Evolutionary conservation across 2,797 vertebrate species (phyloP), one percentile per base, ranked within the genome.

Genomic region (Erithacus rubecula): DNA sequence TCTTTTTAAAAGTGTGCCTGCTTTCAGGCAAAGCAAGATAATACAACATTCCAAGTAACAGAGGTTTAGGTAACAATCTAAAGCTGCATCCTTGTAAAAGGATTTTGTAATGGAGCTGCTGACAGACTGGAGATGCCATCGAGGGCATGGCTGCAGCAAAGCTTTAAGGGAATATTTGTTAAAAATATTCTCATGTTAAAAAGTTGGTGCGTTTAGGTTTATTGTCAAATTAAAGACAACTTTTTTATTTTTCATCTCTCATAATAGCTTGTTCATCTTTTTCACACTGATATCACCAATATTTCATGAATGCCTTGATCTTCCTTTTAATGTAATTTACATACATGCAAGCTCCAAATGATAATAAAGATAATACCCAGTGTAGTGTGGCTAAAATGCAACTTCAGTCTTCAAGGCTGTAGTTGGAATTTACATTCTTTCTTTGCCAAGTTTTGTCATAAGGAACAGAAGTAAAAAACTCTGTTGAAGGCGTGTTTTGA

Each of bases 311-410:
- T 65, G 65, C 67, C 26, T 34, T 43, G 76, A 92, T 95, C 49
- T 92, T 87, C 89, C 53, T 96, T 91, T 79, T 86, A 88, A 93
- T 85, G 52, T 63, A 80, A 89, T 93, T 94, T 94, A 91, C 55
- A 78, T 37, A 78, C 27, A 71, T 56, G 83, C 52, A 30, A 94
- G 62, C 56, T 83, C 56, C 62, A 22, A 77, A 91, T 86, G n/a
- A 74, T 56, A 79, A 87, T 78, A 79, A 27, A 6, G 4, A 70
- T 52, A 59, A 87, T 21, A 63, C 49, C 67, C n/a, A 18, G 34
- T 0, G 11, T 34, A 56, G 44, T 8, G 76, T 14, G 32, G 79
- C 89, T 70, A 46, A 77, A 74, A 88, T 15, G 52, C 23, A 68
- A 59, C 69, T 53, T 32, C 51, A 71, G 56, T 87, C 83, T 79